Percentiles rank a stretch among this genome's conserved stretches.
These are phyloP conservation scores for Chinchilla lanigera DNA, from an alignment of 2,113 vertebrate species.

Conservation along the genomic window DNA sequence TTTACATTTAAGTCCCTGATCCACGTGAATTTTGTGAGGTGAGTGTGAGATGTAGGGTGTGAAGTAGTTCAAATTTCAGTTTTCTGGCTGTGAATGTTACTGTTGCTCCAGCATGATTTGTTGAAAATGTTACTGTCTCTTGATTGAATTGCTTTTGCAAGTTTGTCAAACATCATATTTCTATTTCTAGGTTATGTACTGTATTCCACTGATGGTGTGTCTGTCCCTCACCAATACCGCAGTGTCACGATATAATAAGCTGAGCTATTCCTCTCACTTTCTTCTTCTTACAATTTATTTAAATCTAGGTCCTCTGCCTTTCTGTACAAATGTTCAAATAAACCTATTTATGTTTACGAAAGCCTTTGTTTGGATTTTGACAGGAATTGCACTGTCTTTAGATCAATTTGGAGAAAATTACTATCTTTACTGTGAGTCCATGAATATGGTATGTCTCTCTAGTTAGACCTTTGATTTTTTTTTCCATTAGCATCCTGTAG, in stretches of 20 bases:
- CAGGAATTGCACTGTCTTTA: not conserved
- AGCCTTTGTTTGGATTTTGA: not conserved
- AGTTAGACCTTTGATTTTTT: not conserved
- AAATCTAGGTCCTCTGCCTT: not conserved
- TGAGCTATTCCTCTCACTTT: not conserved
- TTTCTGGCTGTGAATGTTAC: not conserved
- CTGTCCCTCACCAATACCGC: too few species aligned
- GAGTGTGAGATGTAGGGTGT: not conserved
- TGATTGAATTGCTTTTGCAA: not conserved
- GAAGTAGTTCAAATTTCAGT: not conserved
- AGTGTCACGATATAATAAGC: not conserved
- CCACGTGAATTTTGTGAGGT: not conserved
- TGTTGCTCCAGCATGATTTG: not conserved
- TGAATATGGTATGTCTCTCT: not conserved
- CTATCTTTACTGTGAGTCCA: not conserved
- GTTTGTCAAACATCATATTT: not conserved
- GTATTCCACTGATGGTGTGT: not conserved
- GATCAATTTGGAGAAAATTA: not conserved
- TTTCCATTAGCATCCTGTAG: not conserved
- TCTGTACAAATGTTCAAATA: not conserved
- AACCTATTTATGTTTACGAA: not conserved
- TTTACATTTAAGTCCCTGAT: too few species aligned
- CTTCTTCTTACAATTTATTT: not conserved
- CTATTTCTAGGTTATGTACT: not conserved
- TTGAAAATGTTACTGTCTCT: not conserved